Evolutionary conservation across 2,797 vertebrate species (phyloP).

Genomic region (Rhynchonycteris naso): DNA sequence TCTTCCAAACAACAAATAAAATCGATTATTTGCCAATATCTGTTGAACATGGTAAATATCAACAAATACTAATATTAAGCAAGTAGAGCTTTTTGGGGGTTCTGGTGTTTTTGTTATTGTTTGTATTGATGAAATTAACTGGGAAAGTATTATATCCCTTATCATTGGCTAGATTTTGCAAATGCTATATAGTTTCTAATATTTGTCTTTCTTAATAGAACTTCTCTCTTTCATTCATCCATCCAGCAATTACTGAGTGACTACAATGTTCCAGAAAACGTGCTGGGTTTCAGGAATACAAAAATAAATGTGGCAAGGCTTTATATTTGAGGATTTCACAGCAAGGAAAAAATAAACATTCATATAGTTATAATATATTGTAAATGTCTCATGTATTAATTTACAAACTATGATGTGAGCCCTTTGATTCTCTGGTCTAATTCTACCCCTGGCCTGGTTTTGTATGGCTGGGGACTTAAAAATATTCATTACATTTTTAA

Average conservation of each 20-base stretch:
- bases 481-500: constrained; percentile 10
- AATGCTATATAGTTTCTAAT: not conserved
- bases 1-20: constrained; percentile 29
- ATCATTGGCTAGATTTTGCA: not conserved
- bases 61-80: not conserved
- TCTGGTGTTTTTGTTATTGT: not conserved
- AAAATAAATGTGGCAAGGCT: not conserved
- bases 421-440: not conserved
- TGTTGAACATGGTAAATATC: not conserved
- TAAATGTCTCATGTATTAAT: not conserved
- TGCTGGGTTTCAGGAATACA: not conserved
- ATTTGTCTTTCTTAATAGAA: constrained; percentile 22
- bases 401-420: not conserved
- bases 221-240: not conserved
- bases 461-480: not conserved
- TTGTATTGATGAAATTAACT: constrained; percentile 12
- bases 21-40: not conserved
- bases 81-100: not conserved
- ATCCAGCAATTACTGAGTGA: not conserved
- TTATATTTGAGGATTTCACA: not conserved
- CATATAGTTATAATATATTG: not conserved
- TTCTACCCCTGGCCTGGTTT: not conserved
- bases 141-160: not conserved
- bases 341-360: not conserved
- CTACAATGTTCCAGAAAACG: not conserved